Conservation (phyloP, 2,797 vertebrate genomes). For the Strix occidentalis region DNA sequence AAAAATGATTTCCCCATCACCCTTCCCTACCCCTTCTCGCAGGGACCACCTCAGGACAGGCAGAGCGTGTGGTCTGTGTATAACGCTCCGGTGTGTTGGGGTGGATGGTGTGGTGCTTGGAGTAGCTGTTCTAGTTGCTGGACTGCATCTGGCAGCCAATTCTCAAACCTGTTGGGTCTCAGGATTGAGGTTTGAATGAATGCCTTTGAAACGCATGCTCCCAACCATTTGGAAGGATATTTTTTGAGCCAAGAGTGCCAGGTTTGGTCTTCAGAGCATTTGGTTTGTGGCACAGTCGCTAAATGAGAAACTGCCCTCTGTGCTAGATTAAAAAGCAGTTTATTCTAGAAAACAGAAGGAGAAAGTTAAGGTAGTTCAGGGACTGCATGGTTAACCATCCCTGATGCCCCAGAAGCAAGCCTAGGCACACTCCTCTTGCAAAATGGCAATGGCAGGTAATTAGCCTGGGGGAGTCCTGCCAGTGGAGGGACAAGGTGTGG, state of each 20-base stretch:
- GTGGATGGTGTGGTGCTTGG: not conserved
- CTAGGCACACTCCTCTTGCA: accelerated
- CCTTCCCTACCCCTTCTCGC: not conserved
- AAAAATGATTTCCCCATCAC: not conserved
- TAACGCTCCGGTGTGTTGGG: accelerated
- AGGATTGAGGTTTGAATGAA: not conserved
- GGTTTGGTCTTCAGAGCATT: accelerated
- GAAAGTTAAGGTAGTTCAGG: not conserved
- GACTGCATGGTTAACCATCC: not conserved
- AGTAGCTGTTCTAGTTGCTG: not conserved
- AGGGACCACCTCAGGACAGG: not conserved
- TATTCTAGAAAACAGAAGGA: not conserved
- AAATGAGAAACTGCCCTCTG: not conserved
- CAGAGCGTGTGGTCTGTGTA: not conserved
- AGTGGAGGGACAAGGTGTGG: not conserved
- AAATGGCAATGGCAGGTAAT: not conserved
- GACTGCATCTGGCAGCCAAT: not conserved
- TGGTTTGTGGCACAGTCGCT: not conserved
- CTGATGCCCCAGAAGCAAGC: not conserved
- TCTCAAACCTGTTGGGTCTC: not conserved
- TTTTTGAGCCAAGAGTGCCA: not conserved
- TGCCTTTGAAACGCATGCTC: not conserved
- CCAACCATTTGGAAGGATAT: not conserved
- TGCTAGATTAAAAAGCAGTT: not conserved
- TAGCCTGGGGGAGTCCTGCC: accelerated